Evolutionary conservation across 2,797 vertebrate species (phyloP).

Genomic region (Bradypus variegatus): DNA sequence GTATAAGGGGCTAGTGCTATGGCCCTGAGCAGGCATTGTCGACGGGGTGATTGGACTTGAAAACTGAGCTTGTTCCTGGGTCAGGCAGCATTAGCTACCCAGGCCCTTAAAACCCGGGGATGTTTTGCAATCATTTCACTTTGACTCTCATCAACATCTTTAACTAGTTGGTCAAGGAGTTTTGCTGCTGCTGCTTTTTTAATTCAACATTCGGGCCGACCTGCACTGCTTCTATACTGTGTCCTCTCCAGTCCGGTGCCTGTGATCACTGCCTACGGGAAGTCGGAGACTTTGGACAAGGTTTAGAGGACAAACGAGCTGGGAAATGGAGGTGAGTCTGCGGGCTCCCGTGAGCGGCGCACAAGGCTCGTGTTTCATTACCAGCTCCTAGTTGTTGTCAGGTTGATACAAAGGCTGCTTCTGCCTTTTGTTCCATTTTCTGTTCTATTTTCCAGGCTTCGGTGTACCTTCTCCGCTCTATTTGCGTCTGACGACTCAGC

Average conservation of each 20-base stretch:
- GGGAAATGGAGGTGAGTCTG: too few relatives aligned
- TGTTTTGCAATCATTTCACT: background rate
- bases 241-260: background rate
- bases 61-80: background rate
- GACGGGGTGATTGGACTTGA: background rate
- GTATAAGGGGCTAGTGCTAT: background rate
- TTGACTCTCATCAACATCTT: background rate
- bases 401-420: background rate
- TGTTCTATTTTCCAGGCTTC: background rate
- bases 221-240: background rate
- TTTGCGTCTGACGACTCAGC: background rate
- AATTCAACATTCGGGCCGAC: background rate
- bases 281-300: background rate
- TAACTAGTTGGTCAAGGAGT: background rate
- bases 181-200: background rate
- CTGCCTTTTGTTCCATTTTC: background rate
- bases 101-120: background rate
- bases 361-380: background rate
- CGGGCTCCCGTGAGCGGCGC: too few relatives aligned
- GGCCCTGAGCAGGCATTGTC: background rate
- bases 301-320: too few relatives aligned
- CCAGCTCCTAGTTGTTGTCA: too few relatives aligned
- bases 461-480: background rate
- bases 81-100: background rate
- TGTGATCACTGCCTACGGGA: fast-evolving